Evolutionary conservation across 2,888 invertebrate genomes (phyloP), one percentile per base, ranked within the genome.

Genomic region (Endomychus coccineus): DNA sequence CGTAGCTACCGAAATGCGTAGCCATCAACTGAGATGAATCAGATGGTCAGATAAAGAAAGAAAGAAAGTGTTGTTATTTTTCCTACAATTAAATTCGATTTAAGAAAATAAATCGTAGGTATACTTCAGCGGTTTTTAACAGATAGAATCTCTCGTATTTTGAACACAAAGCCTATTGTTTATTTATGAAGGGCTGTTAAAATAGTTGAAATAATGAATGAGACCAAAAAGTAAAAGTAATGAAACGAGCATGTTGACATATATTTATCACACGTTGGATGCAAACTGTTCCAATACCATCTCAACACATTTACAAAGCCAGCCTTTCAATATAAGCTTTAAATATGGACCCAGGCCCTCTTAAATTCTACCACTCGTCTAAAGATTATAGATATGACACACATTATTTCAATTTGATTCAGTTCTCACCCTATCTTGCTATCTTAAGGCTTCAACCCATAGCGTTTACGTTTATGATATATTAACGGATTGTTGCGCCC

Each of bases 331-430:
- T 34, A 36, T 48, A 50, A 49, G 49, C 50, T 35, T 50, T 49
- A 49, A 49, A 49, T 46, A 49, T 49, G 47, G 44, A 34, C 40
- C 36, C 29, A 40, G 35, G 40, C 39, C 40, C 45, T 44, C 39
- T 41, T 53, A 44, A 48, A 46, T 48, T 46, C 44, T 42, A 34
- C 39, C 45, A 34, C 42, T 47, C 44, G 42, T 44, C 48, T 40
- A 41, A 32, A 38, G 38, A 38, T 38, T 38, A 41, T 42, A 54
- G 58, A 55, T 55, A 52, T 45, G 50, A 54, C 55, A 54, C 54
- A 54, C 49, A 50, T 54, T 54, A 53, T 53, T 55, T 52, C 49
- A 52, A 48, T 52, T 51, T 54, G 49, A 52, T 55, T 50, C 45
- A 46, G 48, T 54, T 51, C 49, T 45, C 52, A 52, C 52, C 52